Percentiles rank a stretch among this genome's conserved stretches.
These are phyloP conservation scores for Rhaphigaster nebulosa DNA, from an alignment of 2,888 invertebrate genomes.

Conservation along the genomic window DNA sequence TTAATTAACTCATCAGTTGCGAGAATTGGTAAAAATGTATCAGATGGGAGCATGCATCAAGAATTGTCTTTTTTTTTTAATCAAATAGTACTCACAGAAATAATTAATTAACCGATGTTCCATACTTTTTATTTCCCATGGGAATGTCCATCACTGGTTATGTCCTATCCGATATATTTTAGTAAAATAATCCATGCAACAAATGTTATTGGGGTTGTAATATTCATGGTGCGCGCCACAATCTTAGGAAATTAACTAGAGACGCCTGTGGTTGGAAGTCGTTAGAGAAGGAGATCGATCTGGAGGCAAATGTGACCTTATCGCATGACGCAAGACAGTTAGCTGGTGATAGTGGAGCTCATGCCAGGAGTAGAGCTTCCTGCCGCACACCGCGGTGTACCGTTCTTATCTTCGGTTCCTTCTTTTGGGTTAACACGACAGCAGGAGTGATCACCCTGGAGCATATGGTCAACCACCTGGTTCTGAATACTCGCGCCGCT, in stretches of 20 bases:
- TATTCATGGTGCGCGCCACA: not conserved
- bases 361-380: not conserved
- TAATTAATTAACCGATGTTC: not conserved
- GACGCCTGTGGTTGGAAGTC: slow-evolving; percentile 27
- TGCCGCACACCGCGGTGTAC: not conserved
- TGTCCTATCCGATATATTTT: not conserved
- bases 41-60: too few species aligned
- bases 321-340: slow-evolving; percentile 34
- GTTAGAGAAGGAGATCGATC: slow-evolving; percentile 19
- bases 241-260: not conserved
- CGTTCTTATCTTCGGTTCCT: not conserved
- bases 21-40: not conserved
- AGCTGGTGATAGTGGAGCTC: slow-evolving; percentile 8
- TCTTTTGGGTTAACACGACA: not conserved
- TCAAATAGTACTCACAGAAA: not conserved
- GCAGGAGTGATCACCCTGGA: not conserved
- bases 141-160: not conserved
- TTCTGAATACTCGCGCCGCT: not conserved
- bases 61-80: too few species aligned
- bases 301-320: slow-evolving; percentile 8
- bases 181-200: not conserved
- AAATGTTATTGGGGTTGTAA: not conserved
- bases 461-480: not conserved
- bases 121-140: not conserved
- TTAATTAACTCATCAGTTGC: not conserved